These are phyloP conservation scores for Fragum sueziense DNA, from an alignment of 2,888 invertebrate species.

Conservation along the genomic window DNA sequence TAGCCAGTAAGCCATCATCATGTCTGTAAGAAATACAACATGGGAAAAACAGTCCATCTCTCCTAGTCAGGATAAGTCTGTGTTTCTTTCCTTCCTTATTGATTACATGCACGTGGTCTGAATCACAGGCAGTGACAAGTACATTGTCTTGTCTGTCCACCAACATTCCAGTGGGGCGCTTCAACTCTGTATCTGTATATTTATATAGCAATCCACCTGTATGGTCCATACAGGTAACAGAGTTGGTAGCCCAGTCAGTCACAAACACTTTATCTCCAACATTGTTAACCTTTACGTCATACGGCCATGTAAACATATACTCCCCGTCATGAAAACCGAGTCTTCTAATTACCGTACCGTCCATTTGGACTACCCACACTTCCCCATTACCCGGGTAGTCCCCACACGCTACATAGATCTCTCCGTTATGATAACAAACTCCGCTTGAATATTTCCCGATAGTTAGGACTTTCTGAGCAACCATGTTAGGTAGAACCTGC, in stretches of 20 bases:
- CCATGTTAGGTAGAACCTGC: neutral
- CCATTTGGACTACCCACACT: neutral
- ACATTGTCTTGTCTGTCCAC: neutral
- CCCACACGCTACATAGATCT: neutral
- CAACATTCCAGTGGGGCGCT: neutral
- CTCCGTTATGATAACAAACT: neutral
- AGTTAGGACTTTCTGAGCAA: neutral
- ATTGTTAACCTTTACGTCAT: neutral
- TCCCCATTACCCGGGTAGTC: neutral
- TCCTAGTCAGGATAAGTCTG: neutral
- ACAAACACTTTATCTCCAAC: neutral
- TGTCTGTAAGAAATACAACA: neutral
- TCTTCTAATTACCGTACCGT: neutral
- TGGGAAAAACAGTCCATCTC: neutral
- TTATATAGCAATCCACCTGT: neutral
- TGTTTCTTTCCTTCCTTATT: neutral
- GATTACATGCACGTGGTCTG: neutral
- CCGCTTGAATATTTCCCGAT: neutral
- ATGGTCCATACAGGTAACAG: neutral
- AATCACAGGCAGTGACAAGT: neutral
- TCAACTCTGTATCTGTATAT: neutral
- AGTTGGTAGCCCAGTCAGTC: neutral
- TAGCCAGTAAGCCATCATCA: neutral
- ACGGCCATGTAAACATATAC: neutral
- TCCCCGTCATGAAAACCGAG: neutral